phyloP scores from a whole-genome alignment of 2,888 invertebrate species.

The Rotaria socialis region DNA sequence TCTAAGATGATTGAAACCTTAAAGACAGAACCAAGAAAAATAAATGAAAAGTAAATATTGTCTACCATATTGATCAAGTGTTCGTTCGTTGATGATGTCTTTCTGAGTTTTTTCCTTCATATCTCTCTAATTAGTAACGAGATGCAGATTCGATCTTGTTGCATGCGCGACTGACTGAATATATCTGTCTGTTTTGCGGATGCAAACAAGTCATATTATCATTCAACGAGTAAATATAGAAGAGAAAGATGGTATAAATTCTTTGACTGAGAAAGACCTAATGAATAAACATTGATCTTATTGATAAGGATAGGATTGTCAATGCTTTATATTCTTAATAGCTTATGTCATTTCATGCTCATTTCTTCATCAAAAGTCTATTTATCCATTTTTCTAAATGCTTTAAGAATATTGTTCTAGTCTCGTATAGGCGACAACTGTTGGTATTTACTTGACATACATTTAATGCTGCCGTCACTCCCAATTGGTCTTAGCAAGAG shows the following conservation, averaged over 20 bases:
- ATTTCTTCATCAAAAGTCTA: neutral
- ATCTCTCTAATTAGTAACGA: conserved; percentile 23
- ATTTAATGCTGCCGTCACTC: neutral
- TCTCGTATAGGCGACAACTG: neutral
- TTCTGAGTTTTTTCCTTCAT: neutral
- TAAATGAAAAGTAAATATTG: conserved; percentile 19
- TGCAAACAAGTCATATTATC: conserved; percentile 24
- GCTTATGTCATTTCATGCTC: neutral
- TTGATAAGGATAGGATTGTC: neutral
- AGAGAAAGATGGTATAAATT: neutral
- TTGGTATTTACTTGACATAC: conserved; percentile 25
- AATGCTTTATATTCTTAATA: neutral
- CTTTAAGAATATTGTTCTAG: neutral
- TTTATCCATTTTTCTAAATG: neutral
- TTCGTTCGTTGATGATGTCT: conserved; percentile 7
- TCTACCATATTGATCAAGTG: neutral
- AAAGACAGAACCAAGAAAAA: neutral
- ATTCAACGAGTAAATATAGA: neutral
- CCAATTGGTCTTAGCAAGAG: neutral
- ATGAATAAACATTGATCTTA: neutral
- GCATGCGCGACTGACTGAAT: neutral
- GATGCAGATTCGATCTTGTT: conserved; percentile 14
- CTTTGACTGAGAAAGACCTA: neutral
- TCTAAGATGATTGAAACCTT: neutral
- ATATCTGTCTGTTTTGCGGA: conserved; percentile 15